These are phyloP conservation scores for Corythucha ciliata DNA, from an alignment of 2,888 invertebrate genomes.

Conservation along the genomic window DNA sequence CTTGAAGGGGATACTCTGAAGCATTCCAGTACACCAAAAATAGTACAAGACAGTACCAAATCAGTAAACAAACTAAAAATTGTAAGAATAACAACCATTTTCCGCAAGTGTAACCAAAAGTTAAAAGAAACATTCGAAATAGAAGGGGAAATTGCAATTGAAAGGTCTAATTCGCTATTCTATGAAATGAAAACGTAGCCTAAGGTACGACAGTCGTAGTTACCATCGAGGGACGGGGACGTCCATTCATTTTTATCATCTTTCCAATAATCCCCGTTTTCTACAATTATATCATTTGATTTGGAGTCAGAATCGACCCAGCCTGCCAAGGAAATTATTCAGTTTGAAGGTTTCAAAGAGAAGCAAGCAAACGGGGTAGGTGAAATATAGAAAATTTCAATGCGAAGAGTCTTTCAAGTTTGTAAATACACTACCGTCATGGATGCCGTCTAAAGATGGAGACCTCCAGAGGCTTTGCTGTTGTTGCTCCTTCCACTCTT, in stretches of 20 bases:
- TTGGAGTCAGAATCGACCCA: conserved; percentile 24
- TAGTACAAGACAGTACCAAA: too few species aligned
- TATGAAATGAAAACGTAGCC: too few species aligned
- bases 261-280: conserved; percentile 31
- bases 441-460: conserved; percentile 28
- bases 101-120: neutral
- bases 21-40: too few species aligned
- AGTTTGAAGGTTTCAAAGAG: too few species aligned
- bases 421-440: conserved; percentile 19
- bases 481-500: conserved; percentile 27
- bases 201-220: conserved; percentile 30
- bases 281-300: conserved; percentile 21
- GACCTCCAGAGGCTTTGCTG: conserved; percentile 27
- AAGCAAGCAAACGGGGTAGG: neutral
- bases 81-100: neutral
- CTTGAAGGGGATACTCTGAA: too few species aligned
- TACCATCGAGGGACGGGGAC: conserved; percentile 32
- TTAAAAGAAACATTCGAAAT: neutral
- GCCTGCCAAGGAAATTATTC: conserved; percentile 11
- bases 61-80: neutral
- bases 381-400: neutral
- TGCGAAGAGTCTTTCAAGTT: neutral
- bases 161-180: conserved; percentile 13
- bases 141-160: neutral
- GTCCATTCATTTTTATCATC: conserved; percentile 28